Evolutionary conservation across 2,888 invertebrate genomes (phyloP).

Genomic region (Mystacides longicornis): DNA sequence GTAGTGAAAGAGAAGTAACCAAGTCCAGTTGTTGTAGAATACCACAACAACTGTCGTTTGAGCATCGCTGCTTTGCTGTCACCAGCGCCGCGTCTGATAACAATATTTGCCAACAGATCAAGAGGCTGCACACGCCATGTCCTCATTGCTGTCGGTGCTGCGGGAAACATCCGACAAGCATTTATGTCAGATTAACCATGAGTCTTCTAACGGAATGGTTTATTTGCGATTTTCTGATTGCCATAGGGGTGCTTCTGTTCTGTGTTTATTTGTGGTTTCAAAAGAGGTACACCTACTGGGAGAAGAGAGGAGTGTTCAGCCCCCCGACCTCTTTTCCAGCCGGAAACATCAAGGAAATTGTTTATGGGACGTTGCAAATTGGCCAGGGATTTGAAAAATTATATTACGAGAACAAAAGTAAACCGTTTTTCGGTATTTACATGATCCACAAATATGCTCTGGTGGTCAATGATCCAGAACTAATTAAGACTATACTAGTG

Average conservation of each 20-base stretch:
- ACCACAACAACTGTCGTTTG: no score
- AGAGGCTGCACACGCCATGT: no score
- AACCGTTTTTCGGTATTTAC: conserved; percentile 40
- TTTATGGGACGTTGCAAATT: conserved; percentile 19
- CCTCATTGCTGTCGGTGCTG: no score
- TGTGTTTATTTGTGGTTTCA: conserved; percentile 23
- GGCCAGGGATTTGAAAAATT: conserved; percentile 23
- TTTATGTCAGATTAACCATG: conserved; percentile 7
- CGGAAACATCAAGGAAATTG: conserved; percentile 20
- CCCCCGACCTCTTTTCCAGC: conserved; percentile 19
- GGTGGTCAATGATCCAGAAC: conserved; percentile 43
- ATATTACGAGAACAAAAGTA: conserved; percentile 15
- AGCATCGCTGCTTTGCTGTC: no score
- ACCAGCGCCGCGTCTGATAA: no score
- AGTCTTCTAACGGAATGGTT: conserved; percentile 9
- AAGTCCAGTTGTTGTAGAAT: no score
- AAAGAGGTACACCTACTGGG: conserved; percentile 23
- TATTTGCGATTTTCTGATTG: conserved; percentile 10
- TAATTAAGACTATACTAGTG: conserved; percentile 43
- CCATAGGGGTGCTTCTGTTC: conserved; percentile 5
- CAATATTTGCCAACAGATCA: no score
- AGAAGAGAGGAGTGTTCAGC: conserved; percentile 18
- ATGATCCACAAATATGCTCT: conserved; percentile 43
- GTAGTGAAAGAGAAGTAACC: no score
- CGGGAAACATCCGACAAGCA: no score